Percentiles rank a stretch among this genome's conserved stretches.
These are phyloP conservation scores for Zelostemma sp. DNA, from an alignment of 1,140 invertebrate species.

Conservation along the genomic window DNA sequence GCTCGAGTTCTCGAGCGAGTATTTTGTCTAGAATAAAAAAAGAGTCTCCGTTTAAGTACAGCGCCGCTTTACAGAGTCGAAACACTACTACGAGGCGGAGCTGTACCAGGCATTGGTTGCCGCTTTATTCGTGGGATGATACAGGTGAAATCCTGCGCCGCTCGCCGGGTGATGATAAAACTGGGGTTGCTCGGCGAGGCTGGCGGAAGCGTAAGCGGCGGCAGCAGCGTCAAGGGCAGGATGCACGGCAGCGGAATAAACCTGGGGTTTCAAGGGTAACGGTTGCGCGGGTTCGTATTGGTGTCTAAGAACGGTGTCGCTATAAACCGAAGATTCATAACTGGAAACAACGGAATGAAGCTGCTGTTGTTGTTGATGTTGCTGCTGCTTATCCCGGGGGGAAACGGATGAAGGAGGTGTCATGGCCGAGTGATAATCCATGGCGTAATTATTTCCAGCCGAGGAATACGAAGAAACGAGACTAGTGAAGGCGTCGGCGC, in stretches of 20 bases:
- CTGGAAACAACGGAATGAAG: constrained; percentile 43
- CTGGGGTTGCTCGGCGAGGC: constrained; percentile 80
- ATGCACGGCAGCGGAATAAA: constrained; percentile 78
- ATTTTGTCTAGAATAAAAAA: too few relatives aligned
- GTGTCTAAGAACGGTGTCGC: constrained; percentile 72
- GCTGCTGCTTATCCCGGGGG: constrained; percentile 87
- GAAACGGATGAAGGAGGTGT: constrained; percentile 95
- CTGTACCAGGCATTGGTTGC: constrained; percentile 69
- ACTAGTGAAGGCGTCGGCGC: constrained; percentile 73
- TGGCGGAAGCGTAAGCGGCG: constrained; percentile 70
- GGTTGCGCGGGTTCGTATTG: constrained; percentile 79
- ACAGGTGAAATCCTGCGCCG: constrained; percentile 88
- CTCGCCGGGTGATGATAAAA: constrained; percentile 82
- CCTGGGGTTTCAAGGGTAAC: constrained; percentile 90
- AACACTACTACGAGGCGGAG: constrained; percentile 66
- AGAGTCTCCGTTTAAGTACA: constrained; percentile 57
- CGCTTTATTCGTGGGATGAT: constrained; percentile 82
- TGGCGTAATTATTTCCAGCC: constrained; percentile 76
- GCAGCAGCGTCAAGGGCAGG: constrained; percentile 73
- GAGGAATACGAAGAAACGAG: constrained; percentile 73
- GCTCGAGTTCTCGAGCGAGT: too few relatives aligned
- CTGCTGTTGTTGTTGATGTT: constrained; percentile 62
- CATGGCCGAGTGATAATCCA: constrained; percentile 92
- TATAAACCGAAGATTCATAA: constrained; percentile 62
- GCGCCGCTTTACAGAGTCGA: constrained; percentile 38